Percentiles rank a stretch among this genome's conserved stretches.
Evolutionary conservation across 2,797 vertebrate genomes (phyloP).

Genomic region (Sciurus carolinensis): DNA sequence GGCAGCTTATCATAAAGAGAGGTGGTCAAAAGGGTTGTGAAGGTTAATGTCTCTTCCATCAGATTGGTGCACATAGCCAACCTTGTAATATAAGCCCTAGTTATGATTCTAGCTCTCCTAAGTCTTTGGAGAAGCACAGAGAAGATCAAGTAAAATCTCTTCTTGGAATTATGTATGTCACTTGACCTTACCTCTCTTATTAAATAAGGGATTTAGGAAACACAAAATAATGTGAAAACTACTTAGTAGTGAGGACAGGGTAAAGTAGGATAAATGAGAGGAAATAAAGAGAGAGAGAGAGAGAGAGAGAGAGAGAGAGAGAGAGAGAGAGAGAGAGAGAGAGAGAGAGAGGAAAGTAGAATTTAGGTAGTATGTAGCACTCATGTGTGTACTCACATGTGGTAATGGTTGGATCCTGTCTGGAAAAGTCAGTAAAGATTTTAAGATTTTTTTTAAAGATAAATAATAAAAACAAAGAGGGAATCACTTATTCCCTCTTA

Average conservation of each 20-base stretch:
- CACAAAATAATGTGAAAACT: not conserved
- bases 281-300: too few species aligned
- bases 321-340: not conserved
- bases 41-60: not conserved
- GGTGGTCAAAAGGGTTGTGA: not conserved
- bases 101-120: not conserved
- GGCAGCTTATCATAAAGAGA: not conserved
- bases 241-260: not conserved
- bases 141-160: not conserved
- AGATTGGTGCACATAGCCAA: not conserved
- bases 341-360: not conserved
- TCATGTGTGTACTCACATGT: not conserved
- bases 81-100: not conserved
- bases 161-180: not conserved
- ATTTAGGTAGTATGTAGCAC: too few species aligned
- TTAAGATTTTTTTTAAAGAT: not conserved
- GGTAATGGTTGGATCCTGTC: not conserved
- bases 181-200: not conserved
- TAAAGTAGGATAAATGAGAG: not conserved
- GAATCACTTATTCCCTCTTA: not conserved
- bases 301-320: not conserved
- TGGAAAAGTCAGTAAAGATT: not conserved
- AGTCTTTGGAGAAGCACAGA: not conserved
- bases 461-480: not conserved
- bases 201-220: not conserved